Evolutionary conservation across 2,888 invertebrate genomes (phyloP).

Genomic region (Eupithecia abbreviata): DNA sequence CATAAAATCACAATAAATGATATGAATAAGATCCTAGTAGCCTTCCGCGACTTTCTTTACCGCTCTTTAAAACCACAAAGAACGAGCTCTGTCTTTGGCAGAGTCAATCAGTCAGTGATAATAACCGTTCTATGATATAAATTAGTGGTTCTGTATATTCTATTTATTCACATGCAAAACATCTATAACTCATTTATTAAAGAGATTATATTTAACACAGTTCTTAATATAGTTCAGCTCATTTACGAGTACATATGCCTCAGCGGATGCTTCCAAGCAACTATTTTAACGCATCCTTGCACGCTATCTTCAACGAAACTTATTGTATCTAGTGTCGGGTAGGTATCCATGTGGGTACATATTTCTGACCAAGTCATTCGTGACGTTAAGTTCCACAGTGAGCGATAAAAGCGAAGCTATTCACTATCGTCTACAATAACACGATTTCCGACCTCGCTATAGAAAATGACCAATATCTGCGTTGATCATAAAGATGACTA

Average conservation of each 20-base stretch:
- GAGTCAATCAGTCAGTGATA: too few species aligned
- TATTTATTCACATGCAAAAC: too few species aligned
- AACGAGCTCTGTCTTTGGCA: too few species aligned
- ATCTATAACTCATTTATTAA: too few species aligned
- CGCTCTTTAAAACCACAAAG: too few species aligned
- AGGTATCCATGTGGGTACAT: neutral
- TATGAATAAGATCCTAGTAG: too few species aligned
- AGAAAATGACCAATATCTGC: conserved; percentile 29
- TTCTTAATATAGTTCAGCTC: too few species aligned
- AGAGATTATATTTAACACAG: too few species aligned
- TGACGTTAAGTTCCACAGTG: neutral
- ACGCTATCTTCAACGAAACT: neutral
- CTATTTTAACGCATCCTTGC: neutral
- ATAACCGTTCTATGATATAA: too few species aligned
- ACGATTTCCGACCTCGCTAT: conserved; percentile 10
- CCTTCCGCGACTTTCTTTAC: too few species aligned
- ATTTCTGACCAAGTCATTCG: neutral
- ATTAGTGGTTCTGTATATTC: too few species aligned
- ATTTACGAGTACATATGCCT: neutral
- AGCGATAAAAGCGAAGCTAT: conserved; percentile 4
- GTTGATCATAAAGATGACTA: conserved; percentile 26
- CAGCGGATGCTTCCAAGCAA: neutral
- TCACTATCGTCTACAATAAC: neutral
- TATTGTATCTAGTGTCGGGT: neutral
- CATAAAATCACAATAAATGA: too few species aligned